A percentile compares a stretch with the other conserved stretches of the same genome.
Evolutionary conservation across 1,140 invertebrate genomes (phyloP).

Genomic region (Musca domestica): DNA sequence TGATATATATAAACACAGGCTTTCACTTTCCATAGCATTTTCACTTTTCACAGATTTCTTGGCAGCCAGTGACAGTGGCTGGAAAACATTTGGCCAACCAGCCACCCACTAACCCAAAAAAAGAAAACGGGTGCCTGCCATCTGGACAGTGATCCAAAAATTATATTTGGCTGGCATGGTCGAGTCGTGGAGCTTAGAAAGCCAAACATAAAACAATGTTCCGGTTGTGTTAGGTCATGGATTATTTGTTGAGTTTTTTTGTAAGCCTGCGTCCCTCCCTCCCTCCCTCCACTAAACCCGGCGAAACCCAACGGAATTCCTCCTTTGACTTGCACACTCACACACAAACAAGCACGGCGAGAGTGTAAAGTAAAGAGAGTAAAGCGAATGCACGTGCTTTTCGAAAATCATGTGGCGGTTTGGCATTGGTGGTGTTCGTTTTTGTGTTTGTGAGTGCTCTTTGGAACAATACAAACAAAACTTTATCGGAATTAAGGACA

Average conservation of each 20-base stretch:
- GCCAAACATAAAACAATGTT: neutral
- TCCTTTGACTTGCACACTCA: neutral
- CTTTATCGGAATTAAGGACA: slow-evolving; percentile 12
- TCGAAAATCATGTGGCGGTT: slow-evolving; percentile 4
- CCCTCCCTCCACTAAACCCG: too few relatives aligned
- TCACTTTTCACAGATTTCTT: too few relatives aligned
- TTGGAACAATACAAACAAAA: slow-evolving; percentile 1
- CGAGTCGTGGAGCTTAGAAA: too few relatives aligned
- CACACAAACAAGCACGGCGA: neutral
- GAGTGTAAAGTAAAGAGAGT: neutral
- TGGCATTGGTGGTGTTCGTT: neutral
- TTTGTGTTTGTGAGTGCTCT: neutral
- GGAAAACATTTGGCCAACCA: too few relatives aligned
- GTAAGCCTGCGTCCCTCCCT: too few relatives aligned
- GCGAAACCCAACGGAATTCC: neutral
- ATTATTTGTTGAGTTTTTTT: neutral
- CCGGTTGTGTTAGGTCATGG: slow-evolving; percentile 19
- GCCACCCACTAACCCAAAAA: too few relatives aligned
- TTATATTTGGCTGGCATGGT: too few relatives aligned
- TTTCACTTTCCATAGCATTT: too few relatives aligned
- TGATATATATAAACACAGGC: too few relatives aligned
- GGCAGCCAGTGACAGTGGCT: too few relatives aligned
- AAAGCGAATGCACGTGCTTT: slow-evolving; percentile 7
- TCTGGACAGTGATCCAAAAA: too few relatives aligned
- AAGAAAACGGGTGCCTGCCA: too few relatives aligned